These are phyloP conservation scores for Pocillopora damicornis DNA, from an alignment of 64 coral and sea anemone genomes.

Conservation along the genomic window DNA sequence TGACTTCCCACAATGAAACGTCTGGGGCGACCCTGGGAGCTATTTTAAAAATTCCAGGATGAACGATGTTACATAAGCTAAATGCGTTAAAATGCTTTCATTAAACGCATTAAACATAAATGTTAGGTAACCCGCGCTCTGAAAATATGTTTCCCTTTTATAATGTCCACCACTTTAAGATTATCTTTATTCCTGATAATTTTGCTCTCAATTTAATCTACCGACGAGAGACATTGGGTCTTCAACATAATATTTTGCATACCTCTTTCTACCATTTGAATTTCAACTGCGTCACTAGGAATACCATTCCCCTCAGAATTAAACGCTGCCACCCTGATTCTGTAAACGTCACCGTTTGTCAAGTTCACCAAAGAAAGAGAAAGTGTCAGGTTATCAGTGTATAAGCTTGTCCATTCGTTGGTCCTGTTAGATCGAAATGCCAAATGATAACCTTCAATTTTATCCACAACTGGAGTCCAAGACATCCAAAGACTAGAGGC, in stretches of 20 bases:
- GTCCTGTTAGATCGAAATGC: background rate
- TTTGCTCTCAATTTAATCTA: too few relatives aligned
- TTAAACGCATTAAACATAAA: too few relatives aligned
- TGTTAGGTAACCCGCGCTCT: too few relatives aligned
- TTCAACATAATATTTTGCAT: background rate
- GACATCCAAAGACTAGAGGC: background rate
- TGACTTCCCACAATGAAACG: background rate
- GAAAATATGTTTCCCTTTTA: too few relatives aligned
- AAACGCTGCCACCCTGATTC: conserved; percentile 6
- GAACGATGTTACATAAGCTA: too few relatives aligned
- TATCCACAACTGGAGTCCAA: background rate
- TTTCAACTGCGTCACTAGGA: background rate
- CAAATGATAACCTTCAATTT: background rate
- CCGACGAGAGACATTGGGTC: background rate
- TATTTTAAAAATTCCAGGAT: background rate
- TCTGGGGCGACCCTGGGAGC: conserved; percentile 4
- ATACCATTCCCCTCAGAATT: conserved; percentile 1
- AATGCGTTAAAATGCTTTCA: too few relatives aligned
- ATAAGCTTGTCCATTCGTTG: background rate
- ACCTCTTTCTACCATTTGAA: conserved; percentile 5
- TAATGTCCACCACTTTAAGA: too few relatives aligned
- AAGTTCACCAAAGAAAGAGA: background rate
- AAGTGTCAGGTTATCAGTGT: background rate
- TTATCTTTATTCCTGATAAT: too few relatives aligned
- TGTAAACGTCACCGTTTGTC: background rate